phyloP scores from a whole-genome alignment of 1,140 invertebrate species.

The Cotesia chilonis region DNA sequence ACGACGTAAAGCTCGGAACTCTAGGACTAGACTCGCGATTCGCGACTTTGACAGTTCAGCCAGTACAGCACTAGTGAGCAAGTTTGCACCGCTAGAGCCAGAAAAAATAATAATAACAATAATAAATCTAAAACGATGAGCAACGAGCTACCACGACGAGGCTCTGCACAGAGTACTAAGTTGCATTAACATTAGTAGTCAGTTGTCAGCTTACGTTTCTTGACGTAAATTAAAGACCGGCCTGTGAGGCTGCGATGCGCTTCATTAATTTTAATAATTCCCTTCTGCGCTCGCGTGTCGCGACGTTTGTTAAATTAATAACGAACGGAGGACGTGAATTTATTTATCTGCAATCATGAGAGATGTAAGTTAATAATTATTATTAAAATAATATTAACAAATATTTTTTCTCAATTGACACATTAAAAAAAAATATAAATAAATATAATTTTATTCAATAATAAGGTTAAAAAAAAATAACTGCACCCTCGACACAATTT shows the following conservation, averaged over 20 bases:
- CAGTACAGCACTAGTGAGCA: too few relatives aligned
- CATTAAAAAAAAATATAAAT: background rate
- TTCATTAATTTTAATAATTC: slow-evolving; percentile 46
- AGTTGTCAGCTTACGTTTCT: slow-evolving; percentile 38
- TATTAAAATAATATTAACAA: slow-evolving; percentile 6
- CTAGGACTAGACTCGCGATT: too few relatives aligned
- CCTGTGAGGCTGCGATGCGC: slow-evolving; percentile 56
- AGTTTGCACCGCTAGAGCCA: too few relatives aligned
- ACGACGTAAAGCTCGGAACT: too few relatives aligned
- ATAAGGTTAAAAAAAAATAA: slow-evolving; percentile 8
- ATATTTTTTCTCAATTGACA: background rate
- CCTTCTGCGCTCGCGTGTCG: slow-evolving; percentile 37
- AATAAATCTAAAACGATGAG: too few relatives aligned
- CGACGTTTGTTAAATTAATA: slow-evolving; percentile 28
- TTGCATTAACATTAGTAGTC: slow-evolving; percentile 43
- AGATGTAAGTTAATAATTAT: slow-evolving; percentile 49
- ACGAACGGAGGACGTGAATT: slow-evolving; percentile 47
- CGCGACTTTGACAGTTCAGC: too few relatives aligned
- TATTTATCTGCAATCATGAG: slow-evolving; percentile 49
- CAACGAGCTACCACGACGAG: too few relatives aligned
- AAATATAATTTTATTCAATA: slow-evolving; percentile 23
- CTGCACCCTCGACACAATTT: slow-evolving; percentile 37
- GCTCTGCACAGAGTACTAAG: slow-evolving; percentile 34
- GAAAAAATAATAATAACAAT: too few relatives aligned
- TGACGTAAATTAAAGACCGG: slow-evolving; percentile 56